Evolutionary conservation across 2,113 vertebrate species (phyloP).

Genomic region (Heloderma charlesbogerti): DNA sequence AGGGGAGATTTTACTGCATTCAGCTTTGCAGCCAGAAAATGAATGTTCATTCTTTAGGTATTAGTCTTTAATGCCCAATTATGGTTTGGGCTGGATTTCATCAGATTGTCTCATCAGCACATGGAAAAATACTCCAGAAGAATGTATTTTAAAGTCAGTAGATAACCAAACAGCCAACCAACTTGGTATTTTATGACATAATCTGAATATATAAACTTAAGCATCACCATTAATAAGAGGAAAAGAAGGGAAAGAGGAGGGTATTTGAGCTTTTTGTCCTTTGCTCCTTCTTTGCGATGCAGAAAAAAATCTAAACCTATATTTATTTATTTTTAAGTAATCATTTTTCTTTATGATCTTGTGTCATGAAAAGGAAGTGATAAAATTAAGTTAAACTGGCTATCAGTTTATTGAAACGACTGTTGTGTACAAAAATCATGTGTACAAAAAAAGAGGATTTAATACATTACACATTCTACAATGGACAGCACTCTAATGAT

Average conservation of each 20-base stretch:
- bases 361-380: not conserved
- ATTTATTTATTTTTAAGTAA: not conserved
- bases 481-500: not conserved
- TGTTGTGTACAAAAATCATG: too few species aligned
- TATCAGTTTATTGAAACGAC: not conserved
- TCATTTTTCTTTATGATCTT: not conserved
- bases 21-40: not conserved
- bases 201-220: not conserved
- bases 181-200: not conserved
- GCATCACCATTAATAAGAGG: not conserved
- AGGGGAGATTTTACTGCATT: not conserved
- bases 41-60: not conserved
- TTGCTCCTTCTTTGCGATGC: not conserved
- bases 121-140: not conserved
- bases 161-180: not conserved
- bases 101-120: not conserved
- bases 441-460: not conserved
- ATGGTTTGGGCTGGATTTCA: not conserved
- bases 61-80: slow-evolving; percentile 2
- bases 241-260: not conserved
- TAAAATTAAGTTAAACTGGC: not conserved
- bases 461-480: not conserved
- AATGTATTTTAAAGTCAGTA: not conserved
- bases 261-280: not conserved
- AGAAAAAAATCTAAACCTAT: not conserved